These are phyloP conservation scores for Coregonus ussuriensis DNA, from an alignment of 2,797 vertebrate genomes.

Conservation along the genomic window DNA sequence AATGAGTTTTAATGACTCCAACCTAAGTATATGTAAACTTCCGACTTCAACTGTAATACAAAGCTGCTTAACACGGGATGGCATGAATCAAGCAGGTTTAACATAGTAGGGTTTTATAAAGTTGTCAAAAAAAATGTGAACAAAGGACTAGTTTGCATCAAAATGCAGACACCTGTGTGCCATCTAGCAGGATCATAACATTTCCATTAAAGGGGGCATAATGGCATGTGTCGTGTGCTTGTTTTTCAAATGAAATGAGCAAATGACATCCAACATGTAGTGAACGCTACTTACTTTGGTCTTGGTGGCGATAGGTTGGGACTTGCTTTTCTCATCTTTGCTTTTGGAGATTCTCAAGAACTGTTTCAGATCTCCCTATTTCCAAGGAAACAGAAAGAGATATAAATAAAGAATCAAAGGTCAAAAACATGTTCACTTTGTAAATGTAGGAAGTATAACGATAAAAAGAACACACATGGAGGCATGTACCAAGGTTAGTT, in stretches of 20 bases:
- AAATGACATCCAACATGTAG: not conserved
- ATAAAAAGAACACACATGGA: too few species aligned
- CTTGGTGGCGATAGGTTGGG: slow-evolving; percentile 90
- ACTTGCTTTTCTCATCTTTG: slow-evolving; percentile 92
- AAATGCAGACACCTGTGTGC: not conserved
- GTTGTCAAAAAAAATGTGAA: not conserved
- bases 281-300: slow-evolving; percentile 85
- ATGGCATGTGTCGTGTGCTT: not conserved
- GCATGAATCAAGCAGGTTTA: not conserved
- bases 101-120: not conserved
- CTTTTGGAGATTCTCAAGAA: slow-evolving; percentile 94
- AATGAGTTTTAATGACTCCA: too few species aligned
- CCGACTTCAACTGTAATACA: not conserved
- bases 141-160: not conserved
- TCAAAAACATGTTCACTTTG: not conserved
- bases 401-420: not conserved
- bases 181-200: not conserved
- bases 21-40: too few species aligned
- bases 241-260: too few species aligned
- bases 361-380: slow-evolving; percentile 95
- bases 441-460: not conserved
- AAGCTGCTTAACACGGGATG: not conserved
- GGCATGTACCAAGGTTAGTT: too few species aligned
- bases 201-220: not conserved
- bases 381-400: slow-evolving; percentile 7